A percentile compares a stretch with the other conserved stretches of the same genome.
These are phyloP conservation scores for Lasioglossum albipes DNA, from an alignment of 1,140 invertebrate species.

Conservation along the genomic window DNA sequence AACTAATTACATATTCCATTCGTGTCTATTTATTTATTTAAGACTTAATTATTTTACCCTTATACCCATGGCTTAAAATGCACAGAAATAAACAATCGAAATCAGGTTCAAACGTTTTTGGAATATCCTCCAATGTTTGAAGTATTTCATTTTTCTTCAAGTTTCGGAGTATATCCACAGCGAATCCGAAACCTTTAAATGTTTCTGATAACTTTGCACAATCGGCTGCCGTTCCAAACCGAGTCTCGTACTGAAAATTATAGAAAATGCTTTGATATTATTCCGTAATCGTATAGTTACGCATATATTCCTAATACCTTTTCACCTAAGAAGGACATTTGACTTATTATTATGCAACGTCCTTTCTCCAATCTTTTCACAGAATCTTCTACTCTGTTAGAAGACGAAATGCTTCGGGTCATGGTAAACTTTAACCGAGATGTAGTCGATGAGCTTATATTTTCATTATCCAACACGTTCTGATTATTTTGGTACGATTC, in stretches of 20 bases:
- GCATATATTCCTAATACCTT: conserved; percentile 28
- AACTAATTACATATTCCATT: conserved; percentile 19
- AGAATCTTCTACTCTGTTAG: neutral
- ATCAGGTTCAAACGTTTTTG: conserved; percentile 26
- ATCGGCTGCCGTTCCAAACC: conserved; percentile 50
- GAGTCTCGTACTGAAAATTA: conserved; percentile 54
- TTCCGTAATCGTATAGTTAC: neutral
- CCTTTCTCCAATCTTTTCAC: conserved; percentile 53
- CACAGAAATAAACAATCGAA: conserved; percentile 64
- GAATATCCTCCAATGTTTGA: conserved; percentile 38
- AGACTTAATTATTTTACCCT: conserved; percentile 43
- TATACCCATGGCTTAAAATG: conserved; percentile 66
- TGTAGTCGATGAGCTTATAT: neutral
- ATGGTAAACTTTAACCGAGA: neutral
- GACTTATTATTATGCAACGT: conserved; percentile 64
- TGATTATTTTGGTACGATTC: conserved; percentile 14
- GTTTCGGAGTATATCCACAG: conserved; percentile 22
- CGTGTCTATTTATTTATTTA: neutral
- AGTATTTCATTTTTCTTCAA: conserved; percentile 46
- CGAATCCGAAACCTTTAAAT: conserved; percentile 57
- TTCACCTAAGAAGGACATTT: conserved; percentile 45
- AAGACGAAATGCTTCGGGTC: neutral
- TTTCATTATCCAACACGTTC: conserved; percentile 36
- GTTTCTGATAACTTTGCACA: conserved; percentile 48
- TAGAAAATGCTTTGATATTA: neutral